Evolutionary conservation across 2,113 vertebrate genomes (phyloP), one percentile per base, ranked within the genome.

Genomic region (Chaetodon auriga): DNA sequence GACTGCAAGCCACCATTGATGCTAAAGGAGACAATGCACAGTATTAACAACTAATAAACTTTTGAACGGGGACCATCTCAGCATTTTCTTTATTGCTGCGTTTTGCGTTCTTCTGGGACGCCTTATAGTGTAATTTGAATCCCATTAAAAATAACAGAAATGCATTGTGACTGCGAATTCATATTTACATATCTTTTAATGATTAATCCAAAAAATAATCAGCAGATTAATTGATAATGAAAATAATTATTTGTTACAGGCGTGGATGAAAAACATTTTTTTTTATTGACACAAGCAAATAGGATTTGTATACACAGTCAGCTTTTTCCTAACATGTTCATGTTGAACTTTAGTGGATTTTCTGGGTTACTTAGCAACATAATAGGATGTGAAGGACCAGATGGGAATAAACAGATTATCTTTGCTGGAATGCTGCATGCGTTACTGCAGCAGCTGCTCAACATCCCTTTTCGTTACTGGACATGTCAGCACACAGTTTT

Each of bases 401-500:
- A 66, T 64, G 46, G 21, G 53, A 53, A 23, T 55, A 2, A 18
- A n/a, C 38, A 38, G 14, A 51, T 61, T 8, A 15, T 80, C 25
- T 57, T 64, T 18, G 2, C 41, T 64, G 25, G 30, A 35, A 1
- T 9, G 38, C 12, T 36, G 18, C 30, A 6, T 58, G 60, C 54
- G 55, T 90, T 77, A 93, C 9, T 63, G 51, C 23, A 95, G 87
- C 43, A 95, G 88, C 71, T 78, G 69, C 8, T 51, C 51, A 9
- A 95, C 71, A 55, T 95, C 93, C 4, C 80, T 74, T 80, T 85
- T 70, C 3, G 88, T 65, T 13, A 96, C 80, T 0, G 96, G 95
- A 81, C 79, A 88, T 0, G 94, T 96, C 25, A 98, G 94, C 78
- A 95, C 95, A 78, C 97, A 98, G 19, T 95, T 95, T 23, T 93